Evolutionary conservation across 1,140 invertebrate species (phyloP).

Genomic region (Cepaea nemoralis): DNA sequence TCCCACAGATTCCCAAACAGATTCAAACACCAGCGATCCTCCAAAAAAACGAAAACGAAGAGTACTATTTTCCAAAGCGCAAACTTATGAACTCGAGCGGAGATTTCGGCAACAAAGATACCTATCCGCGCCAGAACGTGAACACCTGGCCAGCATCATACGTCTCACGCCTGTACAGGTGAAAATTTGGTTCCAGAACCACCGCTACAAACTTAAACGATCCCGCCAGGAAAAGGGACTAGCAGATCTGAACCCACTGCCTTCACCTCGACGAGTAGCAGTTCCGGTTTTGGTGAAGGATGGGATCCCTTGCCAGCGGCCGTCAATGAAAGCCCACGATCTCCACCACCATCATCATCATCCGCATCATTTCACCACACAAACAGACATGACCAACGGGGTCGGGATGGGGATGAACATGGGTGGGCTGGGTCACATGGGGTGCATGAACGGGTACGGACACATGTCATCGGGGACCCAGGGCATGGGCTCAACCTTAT

Average conservation of each 20-base stretch:
- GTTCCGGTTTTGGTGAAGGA: constrained; percentile 96
- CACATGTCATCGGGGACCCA: not conserved
- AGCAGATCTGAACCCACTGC: constrained; percentile 57
- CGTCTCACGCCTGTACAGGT: constrained; percentile 89
- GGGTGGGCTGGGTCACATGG: constrained; percentile 43
- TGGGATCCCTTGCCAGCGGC: constrained; percentile 82
- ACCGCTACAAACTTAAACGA: constrained; percentile 80
- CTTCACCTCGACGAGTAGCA: constrained; percentile 86
- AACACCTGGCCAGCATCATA: constrained; percentile 93
- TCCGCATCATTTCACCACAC: constrained; percentile 48
- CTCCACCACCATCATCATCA: constrained; percentile 34
- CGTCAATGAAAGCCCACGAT: constrained; percentile 55
- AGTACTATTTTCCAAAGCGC: constrained; percentile 96
- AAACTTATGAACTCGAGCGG: constrained; percentile 95
- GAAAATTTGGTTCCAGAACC: constrained; percentile 96
- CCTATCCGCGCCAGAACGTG: constrained; percentile 93
- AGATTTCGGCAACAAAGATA: constrained; percentile 96
- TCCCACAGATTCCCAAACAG: constrained; percentile 19
- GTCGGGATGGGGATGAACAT: constrained; percentile 52
- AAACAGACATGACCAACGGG: constrained; percentile 43
- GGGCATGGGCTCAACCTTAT: constrained; percentile 39
- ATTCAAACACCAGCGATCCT: constrained; percentile 34
- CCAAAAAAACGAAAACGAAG: constrained; percentile 83
- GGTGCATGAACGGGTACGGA: constrained; percentile 49
- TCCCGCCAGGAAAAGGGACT: constrained; percentile 74